Base-by-base conservation (phyloP, 2,888 invertebrate genomes). In the Drosophila niveifrons region DNA sequence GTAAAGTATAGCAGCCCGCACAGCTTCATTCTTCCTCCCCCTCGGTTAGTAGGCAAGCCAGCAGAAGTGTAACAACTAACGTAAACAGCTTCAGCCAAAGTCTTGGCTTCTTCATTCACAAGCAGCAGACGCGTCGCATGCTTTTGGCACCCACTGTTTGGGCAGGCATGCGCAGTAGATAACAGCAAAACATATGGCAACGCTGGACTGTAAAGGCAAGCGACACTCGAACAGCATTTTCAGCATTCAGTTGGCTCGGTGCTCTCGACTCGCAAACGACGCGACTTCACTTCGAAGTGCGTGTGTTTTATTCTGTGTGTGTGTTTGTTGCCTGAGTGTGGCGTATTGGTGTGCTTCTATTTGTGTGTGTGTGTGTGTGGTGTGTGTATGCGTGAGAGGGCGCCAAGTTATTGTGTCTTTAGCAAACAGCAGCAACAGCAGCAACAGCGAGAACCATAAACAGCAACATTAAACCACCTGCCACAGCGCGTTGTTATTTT, bases 201-300 rank as follows among this genome's bases (percentile, higher is more conserved):
- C 82, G 67, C 69, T 53, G 44, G n/a, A 9, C 10, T 4, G 48
- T 31, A 44, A 8, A 18, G 13, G 6, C 18, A 52, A 47, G 13
- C 41, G 47, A 51, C 23, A 23, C 23, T 7, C 46, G 29, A 47
- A 15, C 41, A 50, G 53, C 41, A 50, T 51, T 7, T 43, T 23
- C 41, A 69, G 80, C 86, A 80, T 82, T 85, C 86, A 83, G 83
- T 83, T 75, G 80, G 83, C 80, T 78, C 46, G 72, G 73, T 77
- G 85, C 70, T 67, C 72, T 85, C 72, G 77, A 55, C 80, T 69
- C 47, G 78, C 53, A 66, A 79, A 56, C 80, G 74, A 70, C 80
- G 80, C 70, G 82, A 11, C 48, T 50, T 48, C 36, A 18, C 29
- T n/a, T 10, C 23, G 23, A 23, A 11, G 53, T 36, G 34, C 46